Percentiles rank a stretch among this genome's conserved stretches.
These are phyloP conservation scores for Aphrophora alni DNA, from an alignment of 2,888 invertebrate species.

Conservation along the genomic window DNA sequence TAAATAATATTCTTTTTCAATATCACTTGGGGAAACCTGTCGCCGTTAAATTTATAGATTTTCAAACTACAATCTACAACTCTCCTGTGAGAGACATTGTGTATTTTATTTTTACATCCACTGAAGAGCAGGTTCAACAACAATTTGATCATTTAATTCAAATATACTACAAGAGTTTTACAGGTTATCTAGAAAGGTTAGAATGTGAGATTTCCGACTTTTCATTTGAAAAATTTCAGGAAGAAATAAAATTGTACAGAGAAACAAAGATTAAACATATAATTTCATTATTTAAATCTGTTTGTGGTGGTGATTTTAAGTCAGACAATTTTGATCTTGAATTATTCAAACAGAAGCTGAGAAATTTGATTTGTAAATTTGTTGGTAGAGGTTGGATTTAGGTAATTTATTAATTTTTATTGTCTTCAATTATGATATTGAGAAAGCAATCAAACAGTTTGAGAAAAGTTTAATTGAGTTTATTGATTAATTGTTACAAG, in stretches of 20 bases:
- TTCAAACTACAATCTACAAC: slow-evolving; percentile 14
- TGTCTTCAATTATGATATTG: too few species aligned
- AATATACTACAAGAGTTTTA: neutral
- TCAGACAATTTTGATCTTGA: neutral
- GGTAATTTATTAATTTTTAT: too few species aligned
- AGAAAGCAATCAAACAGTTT: too few species aligned
- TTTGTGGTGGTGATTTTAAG: neutral
- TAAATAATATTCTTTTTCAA: neutral
- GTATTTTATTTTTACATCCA: neutral
- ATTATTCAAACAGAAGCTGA: neutral
- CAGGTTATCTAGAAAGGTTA: neutral
- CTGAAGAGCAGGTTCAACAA: neutral
- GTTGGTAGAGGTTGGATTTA: neutral
- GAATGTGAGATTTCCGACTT: neutral
- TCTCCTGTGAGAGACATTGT: neutral
- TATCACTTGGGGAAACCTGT: neutral
- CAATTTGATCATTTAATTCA: neutral
- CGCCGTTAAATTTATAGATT: slow-evolving; percentile 6
- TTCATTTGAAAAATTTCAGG: neutral
- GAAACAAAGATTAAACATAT: neutral
- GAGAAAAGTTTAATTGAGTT: too few species aligned
- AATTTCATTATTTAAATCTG: slow-evolving; percentile 3
- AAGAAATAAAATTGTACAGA: neutral
- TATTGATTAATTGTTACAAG: too few species aligned
- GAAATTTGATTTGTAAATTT: neutral